Evolutionary conservation across 2,797 vertebrate species (phyloP).

Genomic region (Protosalanx chinensis): DNA sequence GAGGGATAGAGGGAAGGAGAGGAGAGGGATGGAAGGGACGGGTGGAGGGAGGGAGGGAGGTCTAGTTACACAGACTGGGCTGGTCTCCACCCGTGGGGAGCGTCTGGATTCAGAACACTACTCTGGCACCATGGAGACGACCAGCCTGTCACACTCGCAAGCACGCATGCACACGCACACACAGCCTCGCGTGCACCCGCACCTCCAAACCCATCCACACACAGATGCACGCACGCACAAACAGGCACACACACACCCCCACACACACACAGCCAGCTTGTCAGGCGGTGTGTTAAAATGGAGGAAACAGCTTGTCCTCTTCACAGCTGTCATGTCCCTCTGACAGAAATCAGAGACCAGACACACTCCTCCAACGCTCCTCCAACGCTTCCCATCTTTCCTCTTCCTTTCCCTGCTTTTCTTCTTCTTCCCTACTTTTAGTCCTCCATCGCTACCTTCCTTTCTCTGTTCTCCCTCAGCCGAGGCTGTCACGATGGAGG

Average conservation of each 20-base stretch:
- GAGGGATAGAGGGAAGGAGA: neutral
- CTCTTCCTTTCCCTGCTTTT: no score
- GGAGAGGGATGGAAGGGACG: slow-evolving; percentile 15
- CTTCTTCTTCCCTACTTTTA: neutral
- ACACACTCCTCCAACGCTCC: neutral
- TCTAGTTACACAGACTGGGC: slow-evolving; percentile 48
- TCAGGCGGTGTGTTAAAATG: slow-evolving; percentile 53
- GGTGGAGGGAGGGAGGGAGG: slow-evolving; percentile 20
- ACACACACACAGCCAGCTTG: slow-evolving; percentile 26
- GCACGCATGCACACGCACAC: slow-evolving; percentile 7
- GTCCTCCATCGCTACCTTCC: neutral
- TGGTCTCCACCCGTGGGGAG: slow-evolving; percentile 34
- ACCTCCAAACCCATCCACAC: neutral
- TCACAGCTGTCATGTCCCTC: slow-evolving; percentile 55
- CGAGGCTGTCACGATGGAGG: neutral
- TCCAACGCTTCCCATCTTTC: neutral
- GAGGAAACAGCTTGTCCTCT: slow-evolving; percentile 60
- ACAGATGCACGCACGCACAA: slow-evolving; percentile 8
- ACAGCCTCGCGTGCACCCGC: slow-evolving; percentile 4
- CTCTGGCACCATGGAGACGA: slow-evolving; percentile 42
- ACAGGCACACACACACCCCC: slow-evolving; percentile 1
- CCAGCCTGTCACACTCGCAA: slow-evolving; percentile 30
- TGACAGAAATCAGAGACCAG: slow-evolving; percentile 35
- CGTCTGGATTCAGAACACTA: slow-evolving; percentile 36
- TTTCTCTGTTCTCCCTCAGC: neutral